Evolutionary conservation across 2,888 invertebrate genomes (phyloP), one percentile per base, ranked within the genome.

Genomic region (Amphiduros pacificus): DNA sequence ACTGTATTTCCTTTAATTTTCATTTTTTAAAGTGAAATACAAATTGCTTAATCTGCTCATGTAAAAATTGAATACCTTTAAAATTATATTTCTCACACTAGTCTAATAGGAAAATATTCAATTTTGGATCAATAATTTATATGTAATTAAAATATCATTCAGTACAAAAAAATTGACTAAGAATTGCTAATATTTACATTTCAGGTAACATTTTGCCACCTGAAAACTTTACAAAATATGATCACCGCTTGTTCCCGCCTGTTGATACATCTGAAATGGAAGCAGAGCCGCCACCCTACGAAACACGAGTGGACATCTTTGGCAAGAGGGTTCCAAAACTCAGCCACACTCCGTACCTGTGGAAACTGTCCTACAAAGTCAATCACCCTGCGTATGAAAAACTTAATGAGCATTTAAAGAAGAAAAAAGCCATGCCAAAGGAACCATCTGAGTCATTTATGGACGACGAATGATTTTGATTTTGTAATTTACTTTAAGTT

Each of bases 171-270:
- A 27, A n/a, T 49, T 49, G 6, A n/a, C 9, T 11, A 11, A 17
- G 36, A 36, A 36, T 36, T 11, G 9, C 36, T 11, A 9, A 11
- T 36, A 9, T 36, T 20, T 20, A 20, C 14, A 2, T 65, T 69
- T 3, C 71, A 80, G 80, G 80, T 22, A 71, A 76, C 26, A 79
- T 80, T 53, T 64, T 77, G n/a, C 79, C 80, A 54, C 80, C 80
- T 31, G 74, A 74, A 55, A 76, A 79, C 65, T 79, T 74, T 70
- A 77, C 76, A 64, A 75, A 72, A 57, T 78, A 80, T 64, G 71
- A 70, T n/a, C 74, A 73, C 50, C 67, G 74, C 6, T 76, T 78
- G 64, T 41, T 78, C 11, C 76, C 77, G 4, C 72, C 75, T 1
- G 36, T 32, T 5, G 54, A 50, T 24, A 41, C 44, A n/a, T 20